Conservation (phyloP, 2,797 vertebrate genomes). For the Carapus acus region DNA sequence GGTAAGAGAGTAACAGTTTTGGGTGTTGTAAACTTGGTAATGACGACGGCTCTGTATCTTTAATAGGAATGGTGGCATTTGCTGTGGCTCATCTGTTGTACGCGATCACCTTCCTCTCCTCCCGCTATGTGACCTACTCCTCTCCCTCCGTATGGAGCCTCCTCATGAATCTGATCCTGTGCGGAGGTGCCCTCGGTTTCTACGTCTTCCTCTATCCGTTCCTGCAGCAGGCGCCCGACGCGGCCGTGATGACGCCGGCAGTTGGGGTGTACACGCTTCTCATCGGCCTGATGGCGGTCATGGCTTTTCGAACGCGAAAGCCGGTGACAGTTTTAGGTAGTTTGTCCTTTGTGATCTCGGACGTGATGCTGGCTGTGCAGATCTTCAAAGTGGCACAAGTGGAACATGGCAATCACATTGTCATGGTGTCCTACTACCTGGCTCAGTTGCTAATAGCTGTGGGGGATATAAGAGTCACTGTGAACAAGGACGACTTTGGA, state of each 20-base stretch:
- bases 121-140: slow-evolving; percentile 55
- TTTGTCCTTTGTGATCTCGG: slow-evolving; percentile 76
- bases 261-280: slow-evolving; percentile 65
- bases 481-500: slow-evolving; percentile 47
- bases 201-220: slow-evolving; percentile 66
- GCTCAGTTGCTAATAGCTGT: slow-evolving; percentile 78
- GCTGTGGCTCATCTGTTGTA: slow-evolving; percentile 76
- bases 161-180: slow-evolving; percentile 54
- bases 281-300: slow-evolving; percentile 65
- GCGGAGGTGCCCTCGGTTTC: slow-evolving; percentile 44
- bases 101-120: slow-evolving; percentile 69
- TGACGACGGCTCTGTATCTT: slow-evolving; percentile 5
- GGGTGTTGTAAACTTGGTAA: background rate
- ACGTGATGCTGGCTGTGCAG: slow-evolving; percentile 69
- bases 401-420: slow-evolving; percentile 41
- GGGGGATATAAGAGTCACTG: slow-evolving; percentile 65
- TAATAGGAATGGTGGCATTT: slow-evolving; percentile 80
- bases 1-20: slow-evolving; percentile 48
- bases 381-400: slow-evolving; percentile 60
- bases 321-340: slow-evolving; percentile 60
- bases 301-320: slow-evolving; percentile 60
- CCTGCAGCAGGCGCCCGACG: slow-evolving; percentile 51
- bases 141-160: slow-evolving; percentile 41
- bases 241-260: slow-evolving; percentile 55
- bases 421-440: slow-evolving; percentile 83